A percentile compares a stretch with the other conserved stretches of the same genome.
phyloP scores from a whole-genome alignment of 2,797 vertebrate genomes.

The Cyclura pinguis region DNA sequence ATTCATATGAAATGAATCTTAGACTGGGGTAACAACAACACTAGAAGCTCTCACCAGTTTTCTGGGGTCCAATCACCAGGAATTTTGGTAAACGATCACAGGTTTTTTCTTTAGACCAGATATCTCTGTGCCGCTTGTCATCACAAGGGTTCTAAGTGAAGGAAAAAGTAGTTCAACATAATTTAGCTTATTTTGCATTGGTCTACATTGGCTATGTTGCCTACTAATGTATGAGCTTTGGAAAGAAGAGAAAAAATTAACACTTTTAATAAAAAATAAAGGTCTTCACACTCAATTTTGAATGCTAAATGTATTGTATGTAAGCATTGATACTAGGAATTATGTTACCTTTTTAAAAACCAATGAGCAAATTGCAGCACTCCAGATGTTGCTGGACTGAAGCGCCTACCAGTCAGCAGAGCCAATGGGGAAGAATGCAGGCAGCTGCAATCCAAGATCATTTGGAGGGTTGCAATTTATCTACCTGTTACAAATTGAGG shows the following conservation, averaged over 20 bases:
- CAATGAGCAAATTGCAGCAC: no score
- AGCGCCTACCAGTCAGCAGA: no score
- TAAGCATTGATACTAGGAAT: not conserved
- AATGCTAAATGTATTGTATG: not conserved
- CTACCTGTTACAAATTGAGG: no score
- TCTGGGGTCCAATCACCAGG: slow-evolving; percentile 95
- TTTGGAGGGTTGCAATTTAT: no score
- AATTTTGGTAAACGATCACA: slow-evolving; percentile 96
- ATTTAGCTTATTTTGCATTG: not conserved
- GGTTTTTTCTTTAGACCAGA: slow-evolving; percentile 99
- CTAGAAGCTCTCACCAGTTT: slow-evolving; percentile 87
- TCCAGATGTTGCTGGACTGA: no score
- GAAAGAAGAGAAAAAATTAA: not conserved
- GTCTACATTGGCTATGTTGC: not conserved
- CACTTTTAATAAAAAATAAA: not conserved
- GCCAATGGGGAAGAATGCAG: no score
- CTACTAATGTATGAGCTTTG: not conserved
- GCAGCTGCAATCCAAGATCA: no score
- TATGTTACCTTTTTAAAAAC: not conserved
- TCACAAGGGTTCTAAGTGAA: slow-evolving; percentile 91
- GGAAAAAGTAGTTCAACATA: slow-evolving; percentile 31
- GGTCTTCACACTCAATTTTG: not conserved
- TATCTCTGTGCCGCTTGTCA: slow-evolving; percentile 98
- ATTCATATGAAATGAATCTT: slow-evolving; percentile 24
- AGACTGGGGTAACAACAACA: not conserved